These are phyloP conservation scores for Cheilosia urbana DNA, from an alignment of 2,888 invertebrate genomes.

Conservation along the genomic window DNA sequence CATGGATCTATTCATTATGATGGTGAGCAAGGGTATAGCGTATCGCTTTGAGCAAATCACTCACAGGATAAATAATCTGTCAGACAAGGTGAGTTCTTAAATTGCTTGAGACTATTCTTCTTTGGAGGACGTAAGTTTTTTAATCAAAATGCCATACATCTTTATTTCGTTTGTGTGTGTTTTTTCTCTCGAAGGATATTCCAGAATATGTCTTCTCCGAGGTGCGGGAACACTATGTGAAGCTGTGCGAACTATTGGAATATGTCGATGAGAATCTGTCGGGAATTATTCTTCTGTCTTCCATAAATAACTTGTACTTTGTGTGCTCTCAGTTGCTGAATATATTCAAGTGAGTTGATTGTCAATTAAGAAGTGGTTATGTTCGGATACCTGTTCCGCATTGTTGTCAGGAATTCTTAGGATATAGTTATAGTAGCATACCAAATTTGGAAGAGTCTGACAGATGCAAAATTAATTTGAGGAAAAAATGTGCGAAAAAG, in stretches of 20 bases:
- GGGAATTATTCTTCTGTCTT: slow-evolving; percentile 88
- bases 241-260: slow-evolving; percentile 87
- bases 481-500: too few species aligned
- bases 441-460: too few species aligned
- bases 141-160: slow-evolving; percentile 27
- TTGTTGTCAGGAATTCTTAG: too few species aligned
- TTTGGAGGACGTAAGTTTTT: slow-evolving; percentile 35
- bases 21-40: slow-evolving; percentile 88
- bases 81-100: slow-evolving; percentile 77
- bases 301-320: slow-evolving; percentile 89
- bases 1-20: slow-evolving; percentile 89
- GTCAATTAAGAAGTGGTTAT: background rate
- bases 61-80: slow-evolving; percentile 79
- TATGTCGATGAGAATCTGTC: slow-evolving; percentile 87
- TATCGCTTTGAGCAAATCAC: slow-evolving; percentile 89
- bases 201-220: slow-evolving; percentile 86
- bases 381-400: too few species aligned
- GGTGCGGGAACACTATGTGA: slow-evolving; percentile 88
- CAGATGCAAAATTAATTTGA: too few species aligned
- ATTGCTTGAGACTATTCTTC: slow-evolving; percentile 11
- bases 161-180: background rate
- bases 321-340: slow-evolving; percentile 90
- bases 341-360: slow-evolving; percentile 81
- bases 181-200: slow-evolving; percentile 74
- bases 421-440: too few species aligned